Evolutionary conservation across 1,140 invertebrate species (phyloP).

Genomic region (Pemphigus obesinymphae): DNA sequence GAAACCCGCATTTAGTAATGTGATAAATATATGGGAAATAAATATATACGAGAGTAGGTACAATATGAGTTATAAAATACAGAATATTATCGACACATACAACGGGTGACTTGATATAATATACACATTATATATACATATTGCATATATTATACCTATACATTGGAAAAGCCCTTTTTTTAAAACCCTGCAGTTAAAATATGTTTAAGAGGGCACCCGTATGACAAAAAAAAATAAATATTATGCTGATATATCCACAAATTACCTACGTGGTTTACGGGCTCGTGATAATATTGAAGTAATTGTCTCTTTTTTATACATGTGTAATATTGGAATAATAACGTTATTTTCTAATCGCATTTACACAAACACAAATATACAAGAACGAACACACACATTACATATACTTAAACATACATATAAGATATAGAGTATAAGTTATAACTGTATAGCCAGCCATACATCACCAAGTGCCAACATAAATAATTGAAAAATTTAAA

Average conservation of each 20-base stretch:
- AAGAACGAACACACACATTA: too few relatives aligned
- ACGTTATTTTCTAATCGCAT: too few relatives aligned
- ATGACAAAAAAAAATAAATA: background rate
- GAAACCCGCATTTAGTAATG: constrained; percentile 2
- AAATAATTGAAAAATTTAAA: too few relatives aligned
- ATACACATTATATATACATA: too few relatives aligned
- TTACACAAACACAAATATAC: too few relatives aligned
- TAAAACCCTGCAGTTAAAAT: background rate
- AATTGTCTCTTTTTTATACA: too few relatives aligned
- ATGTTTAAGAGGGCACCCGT: background rate
- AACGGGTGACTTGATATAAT: background rate
- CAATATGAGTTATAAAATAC: background rate
- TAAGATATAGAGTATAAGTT: too few relatives aligned
- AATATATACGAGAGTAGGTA: background rate
- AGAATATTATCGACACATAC: background rate
- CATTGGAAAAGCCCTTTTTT: background rate
- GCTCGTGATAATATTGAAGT: background rate
- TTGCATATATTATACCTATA: background rate
- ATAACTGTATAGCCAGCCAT: too few relatives aligned
- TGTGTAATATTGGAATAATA: too few relatives aligned
- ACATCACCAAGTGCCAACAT: too few relatives aligned
- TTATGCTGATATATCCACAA: background rate
- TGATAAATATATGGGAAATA: background rate
- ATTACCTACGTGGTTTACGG: background rate
- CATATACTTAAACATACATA: too few relatives aligned